Conservation (phyloP, 2,797 vertebrate genomes). For the Phaenicophaeus curvirostris region DNA sequence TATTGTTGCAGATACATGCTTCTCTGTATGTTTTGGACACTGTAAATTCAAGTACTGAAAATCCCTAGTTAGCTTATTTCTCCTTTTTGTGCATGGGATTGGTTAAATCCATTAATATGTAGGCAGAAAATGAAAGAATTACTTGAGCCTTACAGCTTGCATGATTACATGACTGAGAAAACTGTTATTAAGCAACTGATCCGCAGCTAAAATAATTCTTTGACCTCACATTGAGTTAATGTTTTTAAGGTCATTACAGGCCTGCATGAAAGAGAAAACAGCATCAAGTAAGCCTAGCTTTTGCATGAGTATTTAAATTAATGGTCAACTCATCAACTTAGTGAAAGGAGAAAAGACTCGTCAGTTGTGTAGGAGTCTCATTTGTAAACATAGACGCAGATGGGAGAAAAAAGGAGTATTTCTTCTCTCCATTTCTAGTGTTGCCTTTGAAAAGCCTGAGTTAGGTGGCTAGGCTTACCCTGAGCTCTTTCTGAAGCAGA, state of each 20-base stretch:
- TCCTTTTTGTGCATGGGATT: neutral
- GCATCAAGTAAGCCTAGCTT: conserved; percentile 29
- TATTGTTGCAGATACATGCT: neutral
- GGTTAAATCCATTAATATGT: conserved; percentile 6
- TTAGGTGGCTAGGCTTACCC: neutral
- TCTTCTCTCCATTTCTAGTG: neutral
- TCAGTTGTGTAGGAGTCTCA: neutral
- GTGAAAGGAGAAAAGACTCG: neutral
- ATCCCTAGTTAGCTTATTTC: neutral
- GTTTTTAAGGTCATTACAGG: conserved; percentile 34
- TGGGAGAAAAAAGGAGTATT: neutral
- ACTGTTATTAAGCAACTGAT: conserved; percentile 42
- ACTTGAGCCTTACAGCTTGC: conserved; percentile 20
- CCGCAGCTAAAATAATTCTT: conserved; percentile 40
- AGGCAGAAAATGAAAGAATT: conserved; percentile 49
- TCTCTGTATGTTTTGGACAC: neutral
- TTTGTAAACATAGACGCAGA: neutral
- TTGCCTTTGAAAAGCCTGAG: neutral
- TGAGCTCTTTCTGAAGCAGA: neutral
- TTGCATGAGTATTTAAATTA: conserved; percentile 33
- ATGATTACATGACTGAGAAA: conserved; percentile 14
- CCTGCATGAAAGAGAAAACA: conserved; percentile 16
- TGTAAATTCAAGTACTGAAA: neutral
- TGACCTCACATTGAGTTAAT: conserved; percentile 45
- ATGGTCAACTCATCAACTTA: neutral